These are phyloP conservation scores for Sericinus montela DNA, from an alignment of 2,888 invertebrate genomes.

Conservation along the genomic window DNA sequence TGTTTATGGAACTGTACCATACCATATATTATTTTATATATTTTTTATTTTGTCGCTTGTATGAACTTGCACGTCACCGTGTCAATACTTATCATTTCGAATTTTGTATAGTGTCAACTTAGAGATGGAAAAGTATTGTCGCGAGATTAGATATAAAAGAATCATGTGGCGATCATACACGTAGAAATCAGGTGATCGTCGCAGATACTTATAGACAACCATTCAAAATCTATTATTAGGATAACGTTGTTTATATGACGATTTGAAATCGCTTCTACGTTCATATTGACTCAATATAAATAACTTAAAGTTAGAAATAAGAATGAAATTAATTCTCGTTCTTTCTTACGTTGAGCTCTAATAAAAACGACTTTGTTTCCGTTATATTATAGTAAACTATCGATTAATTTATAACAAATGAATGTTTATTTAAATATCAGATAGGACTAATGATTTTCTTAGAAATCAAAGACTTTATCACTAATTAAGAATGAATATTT, in stretches of 20 bases:
- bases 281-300: too few relatives aligned
- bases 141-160: constrained; percentile 26
- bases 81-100: constrained; percentile 19
- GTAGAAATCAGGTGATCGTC: constrained; percentile 50
- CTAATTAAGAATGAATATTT: constrained; percentile 18
- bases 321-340: too few relatives aligned
- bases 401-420: constrained; percentile 5
- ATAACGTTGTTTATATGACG: too few relatives aligned
- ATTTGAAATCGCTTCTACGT: too few relatives aligned
- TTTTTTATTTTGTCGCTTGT: background rate
- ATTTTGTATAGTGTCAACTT: constrained; percentile 21
- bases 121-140: constrained; percentile 15
- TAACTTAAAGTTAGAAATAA: too few relatives aligned
- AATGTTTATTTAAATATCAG: background rate
- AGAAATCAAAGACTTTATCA: constrained; percentile 11
- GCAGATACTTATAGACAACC: too few relatives aligned
- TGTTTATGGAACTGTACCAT: too few relatives aligned
- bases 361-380: background rate
- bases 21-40: background rate
- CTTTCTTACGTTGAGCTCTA: too few relatives aligned
- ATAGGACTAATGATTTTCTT: constrained; percentile 16
- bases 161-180: constrained; percentile 48
- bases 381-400: background rate
- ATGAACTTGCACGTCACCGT: constrained; percentile 2
- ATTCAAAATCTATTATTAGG: too few relatives aligned